Evolutionary conservation across 2,888 invertebrate species (phyloP).

Genomic region (Tiphia femorata): DNA sequence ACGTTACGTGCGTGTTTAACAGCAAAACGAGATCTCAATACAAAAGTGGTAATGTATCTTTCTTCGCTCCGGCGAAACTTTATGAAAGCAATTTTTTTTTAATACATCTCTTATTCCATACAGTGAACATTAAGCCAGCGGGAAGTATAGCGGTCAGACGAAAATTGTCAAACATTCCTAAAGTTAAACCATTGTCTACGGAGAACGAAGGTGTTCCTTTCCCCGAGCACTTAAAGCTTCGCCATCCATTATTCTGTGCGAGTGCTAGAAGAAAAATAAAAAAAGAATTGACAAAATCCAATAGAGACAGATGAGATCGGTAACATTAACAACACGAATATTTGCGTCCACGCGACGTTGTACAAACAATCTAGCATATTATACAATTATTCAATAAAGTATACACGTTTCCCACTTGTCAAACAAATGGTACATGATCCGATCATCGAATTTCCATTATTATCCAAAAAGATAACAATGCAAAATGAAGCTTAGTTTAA

Average conservation of each 20-base stretch:
- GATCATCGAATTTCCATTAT: no score
- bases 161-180: slow-evolving; percentile 36
- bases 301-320: no score
- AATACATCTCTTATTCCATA: not conserved
- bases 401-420: no score
- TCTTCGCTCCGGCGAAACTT: not conserved
- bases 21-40: slow-evolving; percentile 35
- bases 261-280: slow-evolving; percentile 22
- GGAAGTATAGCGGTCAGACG: slow-evolving; percentile 45
- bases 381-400: no score
- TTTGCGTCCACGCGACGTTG: no score
- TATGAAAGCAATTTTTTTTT: not conserved
- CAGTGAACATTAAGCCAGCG: slow-evolving; percentile 50
- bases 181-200: slow-evolving; percentile 25
- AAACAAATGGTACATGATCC: no score
- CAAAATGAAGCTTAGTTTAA: no score
- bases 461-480: no score
- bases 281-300: no score
- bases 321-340: not conserved
- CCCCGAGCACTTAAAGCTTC: slow-evolving; percentile 48
- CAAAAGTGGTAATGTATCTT: slow-evolving; percentile 38
- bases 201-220: slow-evolving; percentile 43
- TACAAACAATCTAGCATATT: no score
- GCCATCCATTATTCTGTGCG: slow-evolving; percentile 52
- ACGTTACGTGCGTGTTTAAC: slow-evolving; percentile 47